Evolutionary conservation across 1,140 invertebrate genomes (phyloP), one percentile per base, ranked within the genome.

Genomic region (Sitodiplosis mosellana): DNA sequence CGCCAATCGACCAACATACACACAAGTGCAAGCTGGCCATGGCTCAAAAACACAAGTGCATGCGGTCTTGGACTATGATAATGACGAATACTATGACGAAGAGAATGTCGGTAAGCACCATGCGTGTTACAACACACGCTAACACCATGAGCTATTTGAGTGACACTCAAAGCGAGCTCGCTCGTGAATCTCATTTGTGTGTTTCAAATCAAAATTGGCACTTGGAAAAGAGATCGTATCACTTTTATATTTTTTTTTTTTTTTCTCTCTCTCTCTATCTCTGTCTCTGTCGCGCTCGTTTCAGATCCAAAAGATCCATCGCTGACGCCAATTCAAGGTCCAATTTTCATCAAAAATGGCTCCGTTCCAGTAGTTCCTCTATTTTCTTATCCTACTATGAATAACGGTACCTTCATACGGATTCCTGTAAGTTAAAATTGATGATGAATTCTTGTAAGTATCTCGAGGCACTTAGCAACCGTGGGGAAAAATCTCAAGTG

Each of bases 321-420:
- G 1, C 80, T 84, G 21, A 86, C 83, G 19, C 82, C 83, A 11
- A 80, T 86, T 46, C 80, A 84, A 61, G 83, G 83, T 17, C 83
- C 83, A 2, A 83, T 87, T 61, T 76, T 75, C 52, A 54, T 86
- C 50, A 80, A 82, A 61, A 85, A 87, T 62, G 80, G 81, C 49
- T 74, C 74, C 20, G 81, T 85, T 19, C 83, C 85, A 17, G 84
- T 88, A 1, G 82, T 88, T 43, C 85, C 84, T n/a, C 66, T 87
- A 2, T 87, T 83, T 51, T 82, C 83, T 18, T 86, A 87, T 68
- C 78, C 79, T 10, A 78, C 79, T 47, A 61, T 84, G 51, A 84
- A 83, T 61, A 88, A 88, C 65, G 84, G 84, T 49, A 78, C 78
- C 14, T 79, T 86, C 56, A 75, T 87, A 47, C 83, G 87, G 69